Percentiles rank a stretch among this genome's conserved stretches.
These are phyloP conservation scores for Troides helena DNA, from an alignment of 2,888 invertebrate species.

Conservation along the genomic window DNA sequence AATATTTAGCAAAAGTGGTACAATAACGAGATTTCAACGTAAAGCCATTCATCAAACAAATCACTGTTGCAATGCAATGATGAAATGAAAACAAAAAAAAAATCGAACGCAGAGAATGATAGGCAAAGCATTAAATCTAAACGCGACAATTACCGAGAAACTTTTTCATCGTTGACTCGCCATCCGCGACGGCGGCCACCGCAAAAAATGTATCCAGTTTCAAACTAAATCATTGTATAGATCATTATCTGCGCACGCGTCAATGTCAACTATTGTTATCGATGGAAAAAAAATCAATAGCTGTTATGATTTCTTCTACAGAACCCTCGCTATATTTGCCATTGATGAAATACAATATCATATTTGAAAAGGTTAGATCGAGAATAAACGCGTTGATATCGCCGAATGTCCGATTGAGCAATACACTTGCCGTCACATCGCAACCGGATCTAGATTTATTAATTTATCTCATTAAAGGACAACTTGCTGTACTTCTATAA, in stretches of 20 bases:
- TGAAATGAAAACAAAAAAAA: not conserved
- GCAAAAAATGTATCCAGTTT: constrained; percentile 58
- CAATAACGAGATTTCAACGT: constrained; percentile 8
- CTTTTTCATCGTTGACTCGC: constrained; percentile 32
- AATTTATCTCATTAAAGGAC: too few species aligned
- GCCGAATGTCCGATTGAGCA: constrained; percentile 46
- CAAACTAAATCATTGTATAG: constrained; percentile 55
- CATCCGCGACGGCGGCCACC: constrained; percentile 45
- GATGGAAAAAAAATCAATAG: constrained; percentile 50
- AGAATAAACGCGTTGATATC: constrained; percentile 36
- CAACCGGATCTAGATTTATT: constrained; percentile 1
- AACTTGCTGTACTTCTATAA: too few species aligned
- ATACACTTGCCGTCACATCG: constrained; percentile 9
- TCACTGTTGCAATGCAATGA: constrained; percentile 2
- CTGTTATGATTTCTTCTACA: constrained; percentile 54
- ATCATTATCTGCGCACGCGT: constrained; percentile 49
- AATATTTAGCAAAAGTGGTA: too few species aligned
- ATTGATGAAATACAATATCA: constrained; percentile 71
- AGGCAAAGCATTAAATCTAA: constrained; percentile 27
- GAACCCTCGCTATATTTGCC: constrained; percentile 42
- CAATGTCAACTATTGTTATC: constrained; percentile 58
- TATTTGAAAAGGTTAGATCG: constrained; percentile 50
- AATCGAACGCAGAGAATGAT: constrained; percentile 3
- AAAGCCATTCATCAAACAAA: constrained; percentile 13
- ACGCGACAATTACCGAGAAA: constrained; percentile 34